A percentile compares a stretch with the other conserved stretches of the same genome.
Evolutionary conservation across 2,113 vertebrate genomes (phyloP).

Genomic region (Eleginops maclovinus): DNA sequence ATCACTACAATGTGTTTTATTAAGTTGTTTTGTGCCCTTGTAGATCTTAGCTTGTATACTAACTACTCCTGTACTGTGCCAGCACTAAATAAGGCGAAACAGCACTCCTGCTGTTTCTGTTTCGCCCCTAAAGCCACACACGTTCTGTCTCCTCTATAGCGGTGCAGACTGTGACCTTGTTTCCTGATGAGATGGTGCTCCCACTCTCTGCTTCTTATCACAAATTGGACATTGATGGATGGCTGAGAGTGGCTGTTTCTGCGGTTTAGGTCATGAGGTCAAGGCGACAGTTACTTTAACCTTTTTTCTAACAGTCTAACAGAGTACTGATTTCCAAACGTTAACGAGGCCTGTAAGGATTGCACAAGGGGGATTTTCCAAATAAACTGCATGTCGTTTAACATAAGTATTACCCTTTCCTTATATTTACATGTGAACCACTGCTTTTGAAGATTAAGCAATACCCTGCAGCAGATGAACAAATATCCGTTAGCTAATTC

Average conservation of each 20-base stretch:
- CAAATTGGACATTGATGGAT: constrained; percentile 69
- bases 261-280: constrained; percentile 60
- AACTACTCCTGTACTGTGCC: not conserved
- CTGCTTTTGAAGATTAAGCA: constrained; percentile 69
- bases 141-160: constrained; percentile 11
- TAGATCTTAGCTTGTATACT: not conserved
- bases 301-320: constrained; percentile 25
- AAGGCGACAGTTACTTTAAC: constrained; percentile 63
- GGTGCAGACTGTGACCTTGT: constrained; percentile 69
- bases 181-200: constrained; percentile 67
- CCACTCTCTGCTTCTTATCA: constrained; percentile 69
- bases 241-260: constrained; percentile 44
- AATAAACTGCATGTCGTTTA: constrained; percentile 15
- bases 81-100: constrained; percentile 1
- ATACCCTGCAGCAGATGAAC: constrained; percentile 36
- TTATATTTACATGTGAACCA: constrained; percentile 40
- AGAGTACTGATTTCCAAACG: constrained; percentile 26
- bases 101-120: constrained; percentile 11
- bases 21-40: not conserved
- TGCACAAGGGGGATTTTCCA: not conserved
- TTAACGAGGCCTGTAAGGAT: not conserved
- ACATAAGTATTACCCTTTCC: constrained; percentile 18
- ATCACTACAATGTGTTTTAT: not conserved
- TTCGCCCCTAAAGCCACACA: not conserved
- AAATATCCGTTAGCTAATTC: constrained; percentile 65